phyloP scores from a whole-genome alignment of 2,888 invertebrate genomes.

The Galeopsomyia nigrocyanea region DNA sequence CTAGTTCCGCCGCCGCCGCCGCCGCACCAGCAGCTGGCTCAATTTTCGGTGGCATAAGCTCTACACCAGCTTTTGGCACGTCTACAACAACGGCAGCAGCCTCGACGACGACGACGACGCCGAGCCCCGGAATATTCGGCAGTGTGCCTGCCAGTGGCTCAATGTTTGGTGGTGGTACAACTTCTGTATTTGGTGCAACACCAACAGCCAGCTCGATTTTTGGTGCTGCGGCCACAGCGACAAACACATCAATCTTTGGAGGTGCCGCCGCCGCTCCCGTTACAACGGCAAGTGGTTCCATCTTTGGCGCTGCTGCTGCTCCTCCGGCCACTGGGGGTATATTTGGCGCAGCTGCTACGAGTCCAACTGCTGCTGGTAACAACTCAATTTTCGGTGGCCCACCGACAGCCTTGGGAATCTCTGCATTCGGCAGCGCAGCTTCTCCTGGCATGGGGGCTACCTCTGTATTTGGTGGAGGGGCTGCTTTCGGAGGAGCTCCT shows the following conservation, averaged over 20 bases:
- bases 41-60: slow-evolving; percentile 41
- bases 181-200: slow-evolving; percentile 11
- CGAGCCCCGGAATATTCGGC: not conserved
- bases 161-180: slow-evolving; percentile 26
- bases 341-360: slow-evolving; percentile 27
- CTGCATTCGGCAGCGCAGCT: slow-evolving; percentile 48
- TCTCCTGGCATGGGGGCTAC: slow-evolving; percentile 40
- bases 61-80: not conserved
- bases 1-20: not conserved
- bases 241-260: slow-evolving; percentile 27
- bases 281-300: slow-evolving; percentile 12
- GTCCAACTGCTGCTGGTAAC: slow-evolving; percentile 4
- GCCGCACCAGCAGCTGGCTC: not conserved
- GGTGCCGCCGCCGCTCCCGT: not conserved
- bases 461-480: slow-evolving; percentile 60
- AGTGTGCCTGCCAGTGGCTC: not conserved
- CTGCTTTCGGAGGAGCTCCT: slow-evolving; percentile 60
- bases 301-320: slow-evolving; percentile 37
- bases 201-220: slow-evolving; percentile 33
- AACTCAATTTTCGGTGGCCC: slow-evolving; percentile 46
- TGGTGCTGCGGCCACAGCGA: slow-evolving; percentile 20
- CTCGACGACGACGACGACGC: not conserved
- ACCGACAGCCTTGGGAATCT: slow-evolving; percentile 10
- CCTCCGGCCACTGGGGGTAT: slow-evolving; percentile 20
- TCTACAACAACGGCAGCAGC: not conserved